These are phyloP conservation scores for Heliconius erato DNA, from an alignment of 2,888 invertebrate species.

Conservation along the genomic window DNA sequence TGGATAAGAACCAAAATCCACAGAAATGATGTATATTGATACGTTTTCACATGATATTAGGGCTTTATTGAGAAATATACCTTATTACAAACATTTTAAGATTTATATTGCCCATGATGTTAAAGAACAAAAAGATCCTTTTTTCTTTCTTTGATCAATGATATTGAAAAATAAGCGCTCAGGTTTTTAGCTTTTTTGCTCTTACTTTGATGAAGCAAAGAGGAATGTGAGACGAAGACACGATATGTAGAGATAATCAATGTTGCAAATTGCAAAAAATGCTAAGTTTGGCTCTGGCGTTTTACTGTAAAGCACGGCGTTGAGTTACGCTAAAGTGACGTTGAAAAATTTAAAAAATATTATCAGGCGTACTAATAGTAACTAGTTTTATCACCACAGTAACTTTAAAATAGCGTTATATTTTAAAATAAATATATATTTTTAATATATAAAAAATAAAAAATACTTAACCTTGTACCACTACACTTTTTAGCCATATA, in stretches of 20 bases:
- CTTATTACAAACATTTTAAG: neutral
- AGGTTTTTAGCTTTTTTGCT: slow-evolving; percentile 9
- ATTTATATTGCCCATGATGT: neutral
- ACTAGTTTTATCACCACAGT: too few relatives aligned
- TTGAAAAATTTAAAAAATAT: too few relatives aligned
- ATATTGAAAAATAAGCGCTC: slow-evolving; percentile 32
- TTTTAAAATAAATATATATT: too few relatives aligned
- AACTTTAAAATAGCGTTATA: too few relatives aligned
- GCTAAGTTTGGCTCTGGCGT: neutral
- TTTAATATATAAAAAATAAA: too few relatives aligned
- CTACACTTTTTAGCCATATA: neutral
- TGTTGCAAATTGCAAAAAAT: too few relatives aligned
- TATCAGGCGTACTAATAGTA: too few relatives aligned
- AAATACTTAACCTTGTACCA: too few relatives aligned
- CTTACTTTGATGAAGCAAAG: slow-evolving; percentile 21
- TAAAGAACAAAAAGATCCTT: slow-evolving; percentile 3
- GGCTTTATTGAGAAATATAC: slow-evolving; percentile 4
- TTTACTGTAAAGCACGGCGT: too few relatives aligned
- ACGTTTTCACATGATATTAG: neutral
- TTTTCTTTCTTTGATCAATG: slow-evolving; percentile 31
- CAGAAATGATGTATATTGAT: neutral
- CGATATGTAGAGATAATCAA: neutral
- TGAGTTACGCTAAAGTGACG: too few relatives aligned
- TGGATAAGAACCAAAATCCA: neutral
- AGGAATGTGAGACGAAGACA: neutral